A percentile compares a stretch with the other conserved stretches of the same genome.
Conservation (phyloP, 2,888 invertebrate genomes). For the Heliconius ismenius region DNA sequence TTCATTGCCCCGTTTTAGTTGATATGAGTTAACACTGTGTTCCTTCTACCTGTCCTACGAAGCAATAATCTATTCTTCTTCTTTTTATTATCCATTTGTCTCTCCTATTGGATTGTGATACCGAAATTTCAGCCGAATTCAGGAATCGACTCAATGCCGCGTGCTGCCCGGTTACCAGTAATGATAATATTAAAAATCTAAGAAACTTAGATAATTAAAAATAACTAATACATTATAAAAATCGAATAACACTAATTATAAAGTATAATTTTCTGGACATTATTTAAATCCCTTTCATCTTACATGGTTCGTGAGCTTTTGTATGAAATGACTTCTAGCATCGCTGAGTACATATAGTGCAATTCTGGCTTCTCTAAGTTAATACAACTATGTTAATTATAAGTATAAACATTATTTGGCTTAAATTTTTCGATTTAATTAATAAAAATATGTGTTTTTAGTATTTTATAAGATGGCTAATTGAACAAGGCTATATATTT, state of each 20-base stretch:
- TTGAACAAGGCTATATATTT: conserved; percentile 6
- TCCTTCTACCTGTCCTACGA: no score
- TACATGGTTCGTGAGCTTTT: background rate
- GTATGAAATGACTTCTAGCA: background rate
- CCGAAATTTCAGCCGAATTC: no score
- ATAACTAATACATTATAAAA: no score
- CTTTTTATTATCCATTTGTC: background rate
- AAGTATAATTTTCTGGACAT: no score
- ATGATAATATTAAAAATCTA: no score
- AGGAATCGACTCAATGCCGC: no score
- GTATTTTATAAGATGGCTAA: conserved; percentile 1
- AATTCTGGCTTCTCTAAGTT: conserved; percentile 1
- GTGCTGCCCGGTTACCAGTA: no score
- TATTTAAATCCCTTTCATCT: background rate
- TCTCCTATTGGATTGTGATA: background rate
- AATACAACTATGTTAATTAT: background rate
- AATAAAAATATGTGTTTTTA: background rate
- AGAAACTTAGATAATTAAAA: no score
- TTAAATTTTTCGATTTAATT: background rate
- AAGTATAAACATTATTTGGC: background rate
- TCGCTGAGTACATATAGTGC: background rate
- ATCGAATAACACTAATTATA: no score
- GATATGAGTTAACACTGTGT: no score
- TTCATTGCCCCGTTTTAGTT: no score
- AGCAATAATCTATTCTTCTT: no score